Base-by-base conservation (phyloP, 1,140 invertebrate genomes). In the Potamilus streckersoni region DNA sequence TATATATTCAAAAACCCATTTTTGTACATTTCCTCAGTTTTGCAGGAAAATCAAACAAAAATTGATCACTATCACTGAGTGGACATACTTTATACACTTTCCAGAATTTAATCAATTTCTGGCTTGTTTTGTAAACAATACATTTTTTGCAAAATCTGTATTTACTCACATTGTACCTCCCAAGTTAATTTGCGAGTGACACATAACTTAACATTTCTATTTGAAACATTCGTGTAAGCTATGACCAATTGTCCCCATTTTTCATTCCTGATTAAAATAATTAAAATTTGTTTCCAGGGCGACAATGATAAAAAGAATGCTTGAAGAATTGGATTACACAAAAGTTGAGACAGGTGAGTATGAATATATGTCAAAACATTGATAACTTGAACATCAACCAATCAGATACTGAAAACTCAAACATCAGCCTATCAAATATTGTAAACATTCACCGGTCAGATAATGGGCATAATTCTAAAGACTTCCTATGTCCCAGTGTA, bases 301-400 rank as follows among this genome's bases (percentile, higher is more conserved):
- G 60, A 91, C 92, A 20, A 96, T 96, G 94, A 92, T 95, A 63
- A 92, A 92, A 79, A 92, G 92, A 84, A 94, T 94, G 88, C 83
- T 96, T 57, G 83, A 91, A 17, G 90, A 93, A 75, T 87, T 95
- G 72, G 83, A 86, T 62, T 75, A 75, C 55, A 82, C 82, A 56
- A 83, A 85, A 64, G 91, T 93, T 62, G 85, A 87, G 80, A 87
- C 85, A 74, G 85, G 85, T 85, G 72, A 61, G 69, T 59, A 61
- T 49, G 6, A 49, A 6, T 49, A 8, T 38, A 49, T 11, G 11
- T 49, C 11, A 49, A 8, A 49, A 49, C 38, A 49, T 49, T 49
- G 38, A 49, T 49, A 49, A 49, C 38, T 49, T 11, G 11, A 11
- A 49, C 38, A 49, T 49, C 6, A 49, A 49, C 38, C 6, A 8